Evolutionary conservation across 2,888 invertebrate genomes (phyloP).

Genomic region (Drosophila percnosoma): DNA sequence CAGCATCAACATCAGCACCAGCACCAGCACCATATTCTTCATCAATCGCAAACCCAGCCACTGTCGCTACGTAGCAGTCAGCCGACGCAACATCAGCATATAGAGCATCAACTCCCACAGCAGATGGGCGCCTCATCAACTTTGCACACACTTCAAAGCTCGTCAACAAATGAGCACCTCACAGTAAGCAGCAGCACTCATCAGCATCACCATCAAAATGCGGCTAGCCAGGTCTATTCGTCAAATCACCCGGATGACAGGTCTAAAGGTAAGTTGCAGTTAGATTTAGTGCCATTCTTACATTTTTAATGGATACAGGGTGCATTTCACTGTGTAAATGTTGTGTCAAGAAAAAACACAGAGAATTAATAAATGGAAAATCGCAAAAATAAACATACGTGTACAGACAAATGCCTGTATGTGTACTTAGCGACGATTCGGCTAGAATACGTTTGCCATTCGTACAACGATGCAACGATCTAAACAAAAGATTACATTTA

Average conservation of each 20-base stretch:
- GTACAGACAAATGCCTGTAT: neutral
- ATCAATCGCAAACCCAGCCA: slow-evolving; percentile 37
- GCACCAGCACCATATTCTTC: slow-evolving; percentile 53
- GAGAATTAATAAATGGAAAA: neutral
- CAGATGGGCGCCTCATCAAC: slow-evolving; percentile 48
- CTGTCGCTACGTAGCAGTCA: slow-evolving; percentile 41
- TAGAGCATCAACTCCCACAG: slow-evolving; percentile 41
- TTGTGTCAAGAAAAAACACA: neutral
- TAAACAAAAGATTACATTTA: slow-evolving; percentile 57
- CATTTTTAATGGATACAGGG: neutral
- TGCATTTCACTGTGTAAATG: neutral
- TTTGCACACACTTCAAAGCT: slow-evolving; percentile 57
- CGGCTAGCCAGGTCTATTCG: slow-evolving; percentile 46
- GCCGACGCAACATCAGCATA: slow-evolving; percentile 33
- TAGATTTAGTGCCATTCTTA: neutral
- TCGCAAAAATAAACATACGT: slow-evolving; percentile 1
- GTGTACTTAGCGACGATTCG: neutral
- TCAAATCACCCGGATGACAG: slow-evolving; percentile 63
- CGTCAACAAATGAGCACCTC: slow-evolving; percentile 50
- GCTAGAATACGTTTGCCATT: slow-evolving; percentile 1
- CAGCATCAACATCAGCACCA: slow-evolving; percentile 36
- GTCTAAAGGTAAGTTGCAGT: slow-evolving; percentile 60
- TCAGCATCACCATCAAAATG: slow-evolving; percentile 50
- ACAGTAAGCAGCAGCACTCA: slow-evolving; percentile 36
- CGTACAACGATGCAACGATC: slow-evolving; percentile 10